A percentile compares a stretch with the other conserved stretches of the same genome.
Evolutionary conservation across 2,113 vertebrate species (phyloP).

Genomic region (Platichthys flesus): DNA sequence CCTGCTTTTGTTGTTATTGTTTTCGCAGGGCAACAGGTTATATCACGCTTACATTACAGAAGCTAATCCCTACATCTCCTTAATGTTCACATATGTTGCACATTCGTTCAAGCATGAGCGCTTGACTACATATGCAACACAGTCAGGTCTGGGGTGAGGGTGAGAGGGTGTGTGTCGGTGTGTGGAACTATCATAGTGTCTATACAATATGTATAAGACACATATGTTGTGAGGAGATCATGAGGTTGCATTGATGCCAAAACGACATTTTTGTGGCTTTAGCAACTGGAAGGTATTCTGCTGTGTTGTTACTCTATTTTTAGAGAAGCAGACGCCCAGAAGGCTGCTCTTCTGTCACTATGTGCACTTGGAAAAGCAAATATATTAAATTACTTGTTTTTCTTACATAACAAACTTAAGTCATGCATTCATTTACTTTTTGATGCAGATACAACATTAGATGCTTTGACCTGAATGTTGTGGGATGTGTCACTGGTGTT

Average conservation of each 20-base stretch:
- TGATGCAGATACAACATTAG: background rate
- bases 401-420: background rate
- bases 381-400: background rate
- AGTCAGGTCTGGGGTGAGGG: conserved; percentile 5
- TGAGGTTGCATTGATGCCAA: conserved; percentile 33
- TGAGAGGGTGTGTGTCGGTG: conserved; percentile 19
- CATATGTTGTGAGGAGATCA: conserved; percentile 23
- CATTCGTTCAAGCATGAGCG: conserved; percentile 36
- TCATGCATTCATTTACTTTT: too few species aligned
- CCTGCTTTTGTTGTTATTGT: conserved; percentile 34
- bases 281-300: conserved; percentile 26
- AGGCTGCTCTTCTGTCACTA: conserved; percentile 26
- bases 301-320: conserved; percentile 29
- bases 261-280: conserved; percentile 10
- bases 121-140: conserved; percentile 16
- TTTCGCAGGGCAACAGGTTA: conserved; percentile 57
- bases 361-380: conserved; percentile 3
- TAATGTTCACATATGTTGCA: conserved; percentile 38
- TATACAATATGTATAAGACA: background rate
- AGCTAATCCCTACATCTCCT: conserved; percentile 28
- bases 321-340: conserved; percentile 13
- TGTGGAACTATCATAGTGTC: background rate
- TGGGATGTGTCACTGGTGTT: background rate
- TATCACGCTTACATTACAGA: conserved; percentile 12
- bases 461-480: background rate